Base-by-base conservation (phyloP, 2,797 vertebrate genomes). In the Epinephelus coioides region DNA sequence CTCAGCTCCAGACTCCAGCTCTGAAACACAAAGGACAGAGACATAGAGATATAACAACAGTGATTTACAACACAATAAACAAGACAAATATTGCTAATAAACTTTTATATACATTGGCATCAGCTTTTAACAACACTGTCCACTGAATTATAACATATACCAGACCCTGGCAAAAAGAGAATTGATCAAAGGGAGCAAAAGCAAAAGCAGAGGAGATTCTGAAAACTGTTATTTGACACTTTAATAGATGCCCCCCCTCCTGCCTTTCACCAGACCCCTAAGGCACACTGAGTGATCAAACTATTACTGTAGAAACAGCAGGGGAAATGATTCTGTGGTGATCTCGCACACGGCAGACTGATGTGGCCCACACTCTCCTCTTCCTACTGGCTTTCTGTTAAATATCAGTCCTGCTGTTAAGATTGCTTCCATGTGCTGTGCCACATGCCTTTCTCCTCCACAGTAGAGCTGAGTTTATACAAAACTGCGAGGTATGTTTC, bases 1-100 rank as follows among this genome's bases (percentile, higher is more conserved):
- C 93, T 99, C 98, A 0, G 94, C 89, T 57, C 95, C 90, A 27
- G 92, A 97, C 87, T 99, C 98, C 10, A 96, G 96, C 95, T 99
- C 98, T 99, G 94, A 64, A 97, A 96, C 53, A 85, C 76, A 84
- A 51, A 72, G 30, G 7, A 50, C 43, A 51, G 57, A 73, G 7
- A 66, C 0, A 44, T n/a, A 74, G 6, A 62, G 2, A 23, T 76
- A 38, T 65, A 19, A 19, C 4, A 61, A 60, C 6, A 40, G n/a
- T 11, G 38, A 13, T 62, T 71, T 40, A 21, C 13, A 23, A 21
- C 2, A 11, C 62, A 38, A 69, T 46, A 27, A 68, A 78, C 2
- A 0, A 47, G 14, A 66, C 44, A 81, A 68, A 72, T 40, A 63
- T 21, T 54, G 54, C 50, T 54, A 69, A 46, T 43, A n/a, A 46